Evolutionary conservation across 2,113 vertebrate genomes (phyloP), one percentile per base, ranked within the genome.

Genomic region (Alexandromys fortis): DNA sequence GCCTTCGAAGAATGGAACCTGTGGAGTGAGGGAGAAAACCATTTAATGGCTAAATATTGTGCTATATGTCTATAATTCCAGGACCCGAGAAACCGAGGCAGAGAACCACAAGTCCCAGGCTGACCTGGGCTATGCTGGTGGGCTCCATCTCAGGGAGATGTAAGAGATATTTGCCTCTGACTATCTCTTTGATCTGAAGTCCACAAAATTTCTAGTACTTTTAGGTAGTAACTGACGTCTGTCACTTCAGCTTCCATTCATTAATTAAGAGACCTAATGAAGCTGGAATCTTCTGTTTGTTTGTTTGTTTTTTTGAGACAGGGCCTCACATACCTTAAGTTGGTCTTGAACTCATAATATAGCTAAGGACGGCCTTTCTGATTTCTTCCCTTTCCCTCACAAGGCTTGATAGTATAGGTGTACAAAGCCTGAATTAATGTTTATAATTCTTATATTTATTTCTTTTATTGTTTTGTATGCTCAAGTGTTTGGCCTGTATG

Each of bases 171-270:
- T 88, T 65, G n/a, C 86, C 45, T 86, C 42, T 10, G 30, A 90
- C 21, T 67, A 6, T 89, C 85, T 88, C 38, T 61, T 70, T n/a
- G 55, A 70, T 52, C 61, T 95, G 58, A 38, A n/a, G 30, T 89
- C 88, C 68, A 86, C 86, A 68, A 83, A 78, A 90, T 75, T 90
- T 92, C 79, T 86, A 68, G 91, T 67, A 79, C 83, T 89, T 90
- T 92, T 49, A 83, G 49, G n/a, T 14, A 88, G 24, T 42, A 81
- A 82, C 68, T 33, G 38, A 38, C 82, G 52, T 28, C 78, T 49
- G 19, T 61, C 75, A 88, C 67, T 89, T 52, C 86, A 86, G 35
- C 47, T 75, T 92, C 73, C 12, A 70, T 47, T 92, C 87, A 87
- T 22, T 88, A 90, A 90, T 68, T 90, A 87, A 90, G 33, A 26